phyloP scores from a whole-genome alignment of 2,888 invertebrate genomes.

The Abscondita cerata region DNA sequence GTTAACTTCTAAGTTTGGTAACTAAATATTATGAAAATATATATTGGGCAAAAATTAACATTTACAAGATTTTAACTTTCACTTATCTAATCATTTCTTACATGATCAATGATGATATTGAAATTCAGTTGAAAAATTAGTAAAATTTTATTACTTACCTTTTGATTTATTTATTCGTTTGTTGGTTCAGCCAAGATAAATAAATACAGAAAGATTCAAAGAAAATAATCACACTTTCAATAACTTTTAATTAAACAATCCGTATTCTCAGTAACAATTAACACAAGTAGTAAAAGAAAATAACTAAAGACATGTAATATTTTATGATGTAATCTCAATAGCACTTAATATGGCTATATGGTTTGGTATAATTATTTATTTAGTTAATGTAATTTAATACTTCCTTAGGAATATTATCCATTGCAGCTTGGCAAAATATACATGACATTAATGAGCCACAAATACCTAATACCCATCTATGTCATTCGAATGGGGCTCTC shows the following conservation, averaged over 20 bases:
- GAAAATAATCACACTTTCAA: background rate
- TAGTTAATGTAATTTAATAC: too few species aligned
- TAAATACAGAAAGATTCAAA: background rate
- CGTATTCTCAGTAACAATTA: conserved; percentile 1
- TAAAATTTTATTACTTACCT: conserved; percentile 4
- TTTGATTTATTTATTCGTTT: background rate
- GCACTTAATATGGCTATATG: too few species aligned
- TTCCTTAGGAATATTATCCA: too few species aligned
- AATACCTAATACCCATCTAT: too few species aligned
- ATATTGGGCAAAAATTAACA: too few species aligned
- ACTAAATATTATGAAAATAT: too few species aligned
- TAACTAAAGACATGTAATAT: background rate
- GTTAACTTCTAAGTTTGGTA: too few species aligned
- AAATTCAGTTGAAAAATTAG: background rate
- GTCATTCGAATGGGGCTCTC: too few species aligned
- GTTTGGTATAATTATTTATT: too few species aligned
- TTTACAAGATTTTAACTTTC: too few species aligned
- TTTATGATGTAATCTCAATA: background rate
- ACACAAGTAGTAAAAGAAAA: conserved; percentile 1
- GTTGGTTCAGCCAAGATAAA: background rate
- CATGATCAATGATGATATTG: background rate
- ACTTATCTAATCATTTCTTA: background rate
- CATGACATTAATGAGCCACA: too few species aligned
- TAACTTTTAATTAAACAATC: background rate
- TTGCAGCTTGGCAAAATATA: too few species aligned